A percentile compares a stretch with the other conserved stretches of the same genome.
Conservation (phyloP, 2,113 vertebrate species). For the Pteropus alecto region DNA sequence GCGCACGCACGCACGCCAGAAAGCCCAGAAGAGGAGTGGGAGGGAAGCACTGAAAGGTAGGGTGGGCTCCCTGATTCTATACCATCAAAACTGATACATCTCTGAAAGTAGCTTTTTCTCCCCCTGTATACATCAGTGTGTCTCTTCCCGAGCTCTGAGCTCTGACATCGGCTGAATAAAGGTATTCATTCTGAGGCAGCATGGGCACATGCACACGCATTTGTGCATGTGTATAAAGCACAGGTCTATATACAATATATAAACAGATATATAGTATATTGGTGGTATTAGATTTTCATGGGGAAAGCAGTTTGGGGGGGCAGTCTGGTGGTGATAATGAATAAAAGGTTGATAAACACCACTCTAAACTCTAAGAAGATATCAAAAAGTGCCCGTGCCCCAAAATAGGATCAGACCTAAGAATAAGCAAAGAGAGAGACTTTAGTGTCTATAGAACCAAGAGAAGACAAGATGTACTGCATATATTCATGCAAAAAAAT, state of each 20-base stretch:
- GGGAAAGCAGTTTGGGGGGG: neutral
- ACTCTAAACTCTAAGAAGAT: neutral
- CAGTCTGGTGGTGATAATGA: neutral
- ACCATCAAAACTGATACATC: neutral
- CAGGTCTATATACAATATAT: neutral
- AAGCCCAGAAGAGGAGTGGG: neutral
- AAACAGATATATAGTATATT: neutral
- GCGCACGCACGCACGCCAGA: too few species aligned
- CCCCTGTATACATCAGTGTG: neutral
- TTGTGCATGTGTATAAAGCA: neutral
- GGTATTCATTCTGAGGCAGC: constrained; percentile 10
- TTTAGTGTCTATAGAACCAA: neutral
- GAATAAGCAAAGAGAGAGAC: neutral
- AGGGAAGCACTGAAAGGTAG: neutral
- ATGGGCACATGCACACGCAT: too few species aligned
- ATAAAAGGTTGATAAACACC: neutral
- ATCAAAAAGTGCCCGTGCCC: neutral
- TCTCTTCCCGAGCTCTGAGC: neutral
- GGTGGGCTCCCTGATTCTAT: neutral
- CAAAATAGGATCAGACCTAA: neutral
- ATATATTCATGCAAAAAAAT: neutral
- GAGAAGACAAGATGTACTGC: neutral
- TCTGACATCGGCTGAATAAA: constrained; percentile 30
- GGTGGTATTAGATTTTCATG: neutral
- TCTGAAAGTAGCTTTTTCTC: constrained; percentile 44